A percentile compares a stretch with the other conserved stretches of the same genome.
These are phyloP conservation scores for Tinea trinotella DNA, from an alignment of 2,888 invertebrate species.

Conservation along the genomic window DNA sequence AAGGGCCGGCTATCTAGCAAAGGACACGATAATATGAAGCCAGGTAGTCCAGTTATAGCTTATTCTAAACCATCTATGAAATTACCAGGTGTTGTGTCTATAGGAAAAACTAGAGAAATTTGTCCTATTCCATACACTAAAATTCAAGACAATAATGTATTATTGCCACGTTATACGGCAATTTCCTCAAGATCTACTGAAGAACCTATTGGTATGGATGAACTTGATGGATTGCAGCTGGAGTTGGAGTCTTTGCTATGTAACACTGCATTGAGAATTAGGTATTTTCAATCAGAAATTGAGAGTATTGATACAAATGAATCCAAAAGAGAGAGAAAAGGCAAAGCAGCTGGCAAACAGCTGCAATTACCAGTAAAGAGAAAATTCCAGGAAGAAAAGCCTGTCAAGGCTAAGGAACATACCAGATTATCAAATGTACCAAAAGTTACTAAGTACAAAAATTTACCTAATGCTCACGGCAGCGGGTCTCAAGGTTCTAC, in stretches of 20 bases:
- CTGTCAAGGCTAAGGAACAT: slow-evolving; percentile 72
- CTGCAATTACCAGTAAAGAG: slow-evolving; percentile 70
- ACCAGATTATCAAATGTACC: slow-evolving; percentile 67
- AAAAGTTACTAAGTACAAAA: slow-evolving; percentile 74
- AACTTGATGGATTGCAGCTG: slow-evolving; percentile 87
- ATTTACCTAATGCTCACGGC: slow-evolving; percentile 51
- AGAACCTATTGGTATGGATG: slow-evolving; percentile 88
- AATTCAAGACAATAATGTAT: slow-evolving; percentile 77
- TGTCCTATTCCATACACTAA: slow-evolving; percentile 77
- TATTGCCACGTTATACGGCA: slow-evolving; percentile 77
- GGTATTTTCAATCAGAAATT: slow-evolving; percentile 84
- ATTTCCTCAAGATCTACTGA: slow-evolving; percentile 78
- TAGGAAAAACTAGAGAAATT: slow-evolving; percentile 57
- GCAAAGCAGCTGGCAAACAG: slow-evolving; percentile 67
- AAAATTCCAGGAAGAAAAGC: slow-evolving; percentile 69
- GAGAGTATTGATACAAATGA: slow-evolving; percentile 76
- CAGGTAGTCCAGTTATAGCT: slow-evolving; percentile 63
- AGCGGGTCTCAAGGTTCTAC: slow-evolving; percentile 57
- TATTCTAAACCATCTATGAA: slow-evolving; percentile 58
- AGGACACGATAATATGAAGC: slow-evolving; percentile 62
- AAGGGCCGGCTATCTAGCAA: slow-evolving; percentile 65
- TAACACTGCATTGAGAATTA: slow-evolving; percentile 83
- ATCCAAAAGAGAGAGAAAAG: slow-evolving; percentile 66
- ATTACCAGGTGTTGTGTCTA: slow-evolving; percentile 51
- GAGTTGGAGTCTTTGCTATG: slow-evolving; percentile 90